phyloP scores from a whole-genome alignment of 2,888 invertebrate species.

The Galerucella nymphaeae region DNA sequence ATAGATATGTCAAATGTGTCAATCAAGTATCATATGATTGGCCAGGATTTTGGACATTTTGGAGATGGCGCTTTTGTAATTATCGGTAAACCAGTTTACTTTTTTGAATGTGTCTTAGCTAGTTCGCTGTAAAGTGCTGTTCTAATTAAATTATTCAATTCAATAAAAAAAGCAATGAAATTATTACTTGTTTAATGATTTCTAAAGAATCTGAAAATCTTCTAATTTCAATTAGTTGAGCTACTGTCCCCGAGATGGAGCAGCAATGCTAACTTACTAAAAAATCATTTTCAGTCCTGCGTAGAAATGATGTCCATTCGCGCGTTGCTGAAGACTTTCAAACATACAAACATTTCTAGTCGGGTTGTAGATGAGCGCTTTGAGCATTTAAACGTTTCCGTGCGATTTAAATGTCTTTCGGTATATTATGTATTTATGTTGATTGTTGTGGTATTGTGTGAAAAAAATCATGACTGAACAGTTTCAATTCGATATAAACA shows the following conservation, averaged over 20 bases:
- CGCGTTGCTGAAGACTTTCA: constrained; percentile 50
- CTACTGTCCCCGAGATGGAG: background rate
- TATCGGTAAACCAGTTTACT: too few species aligned
- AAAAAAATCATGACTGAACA: constrained; percentile 50
- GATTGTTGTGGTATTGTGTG: constrained; percentile 9
- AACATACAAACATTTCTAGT: constrained; percentile 44
- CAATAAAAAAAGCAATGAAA: too few species aligned
- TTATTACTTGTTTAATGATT: too few species aligned
- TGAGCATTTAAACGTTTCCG: constrained; percentile 18
- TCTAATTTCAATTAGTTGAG: background rate
- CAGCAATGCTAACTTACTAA: background rate
- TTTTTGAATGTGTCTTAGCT: too few species aligned
- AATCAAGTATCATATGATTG: too few species aligned
- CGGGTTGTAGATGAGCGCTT: constrained; percentile 27
- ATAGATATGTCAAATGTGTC: too few species aligned
- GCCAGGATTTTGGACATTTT: too few species aligned
- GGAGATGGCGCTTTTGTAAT: too few species aligned
- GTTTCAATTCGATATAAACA: constrained; percentile 52
- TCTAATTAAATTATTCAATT: too few species aligned
- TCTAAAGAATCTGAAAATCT: too few species aligned
- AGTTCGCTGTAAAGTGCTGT: too few species aligned
- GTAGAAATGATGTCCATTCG: constrained; percentile 44
- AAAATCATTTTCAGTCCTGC: constrained; percentile 35
- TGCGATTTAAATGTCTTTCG: constrained; percentile 11
- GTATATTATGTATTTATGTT: constrained; percentile 3